A percentile compares a stretch with the other conserved stretches of the same genome.
These are phyloP conservation scores for Crypturellus tataupa DNA, from an alignment of 2,797 vertebrate species.

Conservation along the genomic window DNA sequence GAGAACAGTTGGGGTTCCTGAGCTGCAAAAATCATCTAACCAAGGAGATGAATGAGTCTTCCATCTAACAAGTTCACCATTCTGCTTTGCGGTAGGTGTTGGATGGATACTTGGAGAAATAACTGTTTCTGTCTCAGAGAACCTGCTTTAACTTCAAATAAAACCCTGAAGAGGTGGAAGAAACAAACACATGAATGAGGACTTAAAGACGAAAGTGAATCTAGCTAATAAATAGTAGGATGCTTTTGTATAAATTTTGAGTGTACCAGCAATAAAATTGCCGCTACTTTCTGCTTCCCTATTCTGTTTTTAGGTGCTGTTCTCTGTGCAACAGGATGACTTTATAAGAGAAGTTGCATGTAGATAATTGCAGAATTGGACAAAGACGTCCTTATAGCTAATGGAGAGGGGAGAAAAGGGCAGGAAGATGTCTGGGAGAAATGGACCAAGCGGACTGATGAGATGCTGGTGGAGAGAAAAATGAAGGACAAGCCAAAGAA, in stretches of 20 bases:
- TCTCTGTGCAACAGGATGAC: background rate
- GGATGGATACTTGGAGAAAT: background rate
- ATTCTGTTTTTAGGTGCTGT: background rate
- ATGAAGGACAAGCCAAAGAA: background rate
- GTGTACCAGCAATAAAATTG: background rate
- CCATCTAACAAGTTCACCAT: background rate
- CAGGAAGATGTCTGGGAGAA: background rate
- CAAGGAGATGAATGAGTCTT: background rate
- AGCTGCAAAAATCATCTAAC: background rate
- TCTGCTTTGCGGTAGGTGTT: fast-evolving
- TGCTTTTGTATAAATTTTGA: background rate
- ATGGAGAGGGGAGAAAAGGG: background rate
- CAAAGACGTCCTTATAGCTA: background rate
- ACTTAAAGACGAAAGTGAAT: background rate
- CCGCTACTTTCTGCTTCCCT: background rate
- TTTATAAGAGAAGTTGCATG: background rate
- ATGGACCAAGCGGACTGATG: background rate
- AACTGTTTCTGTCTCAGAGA: background rate
- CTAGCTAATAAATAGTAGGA: background rate
- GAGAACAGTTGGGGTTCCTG: background rate
- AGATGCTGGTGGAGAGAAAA: background rate
- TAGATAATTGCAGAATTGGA: background rate
- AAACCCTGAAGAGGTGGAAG: background rate
- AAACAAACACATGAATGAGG: background rate
- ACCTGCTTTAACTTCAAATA: background rate